A percentile compares a stretch with the other conserved stretches of the same genome.
Conservation (phyloP, 2,113 vertebrate species). For the Hyperopisus bebe region DNA sequence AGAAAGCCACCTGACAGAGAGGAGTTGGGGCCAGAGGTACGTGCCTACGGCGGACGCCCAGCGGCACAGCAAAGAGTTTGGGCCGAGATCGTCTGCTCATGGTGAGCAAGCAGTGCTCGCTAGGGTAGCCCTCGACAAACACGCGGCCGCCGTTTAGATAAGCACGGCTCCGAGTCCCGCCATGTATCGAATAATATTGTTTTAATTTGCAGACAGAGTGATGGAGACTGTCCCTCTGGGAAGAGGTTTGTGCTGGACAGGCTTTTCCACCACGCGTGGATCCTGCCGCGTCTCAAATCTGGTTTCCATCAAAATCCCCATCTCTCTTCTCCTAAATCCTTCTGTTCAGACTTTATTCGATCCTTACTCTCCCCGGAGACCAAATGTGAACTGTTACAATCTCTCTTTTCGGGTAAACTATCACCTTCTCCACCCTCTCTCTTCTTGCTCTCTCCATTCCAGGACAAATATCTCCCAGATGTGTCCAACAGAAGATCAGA, state of each 20-base stretch:
- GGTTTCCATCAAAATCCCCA: conserved; percentile 19
- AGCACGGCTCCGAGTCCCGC: neutral
- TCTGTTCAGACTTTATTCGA: conserved; percentile 20
- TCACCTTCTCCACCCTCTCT: conserved; percentile 14
- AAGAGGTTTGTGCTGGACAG: neutral
- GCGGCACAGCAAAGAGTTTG: neutral
- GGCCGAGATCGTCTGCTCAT: neutral
- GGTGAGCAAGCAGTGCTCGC: neutral
- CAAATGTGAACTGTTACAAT: conserved; percentile 14
- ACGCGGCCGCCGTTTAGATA: neutral
- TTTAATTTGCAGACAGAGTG: conserved; percentile 18
- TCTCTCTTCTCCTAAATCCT: conserved; percentile 14
- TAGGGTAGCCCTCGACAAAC: neutral
- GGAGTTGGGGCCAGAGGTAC: neutral
- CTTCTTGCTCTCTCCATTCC: conserved; percentile 10
- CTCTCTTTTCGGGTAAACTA: conserved; percentile 20
- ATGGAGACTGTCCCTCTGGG: neutral
- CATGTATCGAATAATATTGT: conserved; percentile 22
- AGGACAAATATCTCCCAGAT: conserved; percentile 22
- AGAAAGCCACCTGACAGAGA: neutral
- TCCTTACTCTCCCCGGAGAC: conserved; percentile 13
- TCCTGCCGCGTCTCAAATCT: conserved; percentile 13
- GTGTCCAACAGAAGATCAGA: conserved; percentile 20
- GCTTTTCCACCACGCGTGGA: neutral
- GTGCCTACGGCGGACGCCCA: neutral